Conservation (phyloP, 2,797 vertebrate genomes). For the Alcedo quadribrachys region DNA sequence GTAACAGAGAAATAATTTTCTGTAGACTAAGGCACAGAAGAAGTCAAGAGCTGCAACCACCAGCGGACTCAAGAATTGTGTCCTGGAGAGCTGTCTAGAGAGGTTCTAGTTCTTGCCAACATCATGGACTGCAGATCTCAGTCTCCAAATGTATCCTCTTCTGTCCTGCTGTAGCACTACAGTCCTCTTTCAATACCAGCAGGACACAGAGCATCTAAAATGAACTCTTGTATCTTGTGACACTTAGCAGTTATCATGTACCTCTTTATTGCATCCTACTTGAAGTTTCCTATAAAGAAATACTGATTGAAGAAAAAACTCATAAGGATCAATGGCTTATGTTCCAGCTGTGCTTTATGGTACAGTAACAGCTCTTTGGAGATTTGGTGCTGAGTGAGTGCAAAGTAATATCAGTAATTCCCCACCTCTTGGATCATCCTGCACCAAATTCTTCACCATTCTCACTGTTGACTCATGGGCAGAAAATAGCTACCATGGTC, state of each 20-base stretch:
- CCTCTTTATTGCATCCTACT: conserved; percentile 54
- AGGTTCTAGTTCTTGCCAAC: background rate
- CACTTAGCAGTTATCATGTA: conserved; percentile 32
- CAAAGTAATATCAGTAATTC: conserved; percentile 43
- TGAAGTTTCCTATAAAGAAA: conserved; percentile 59
- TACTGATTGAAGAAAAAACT: conserved; percentile 55
- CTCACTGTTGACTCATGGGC: background rate
- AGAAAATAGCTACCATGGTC: background rate
- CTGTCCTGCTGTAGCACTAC: background rate
- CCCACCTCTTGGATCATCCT: background rate
- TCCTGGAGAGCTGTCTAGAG: background rate
- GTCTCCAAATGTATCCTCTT: background rate
- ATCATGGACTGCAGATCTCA: background rate
- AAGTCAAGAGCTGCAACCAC: background rate
- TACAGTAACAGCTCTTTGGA: conserved; percentile 51
- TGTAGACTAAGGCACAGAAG: background rate
- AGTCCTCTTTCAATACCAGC: conserved; percentile 7
- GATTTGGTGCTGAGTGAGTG: conserved; percentile 36
- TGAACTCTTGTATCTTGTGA: conserved; percentile 14
- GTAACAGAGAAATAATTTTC: conserved; percentile 11
- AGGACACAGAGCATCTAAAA: conserved; percentile 16
- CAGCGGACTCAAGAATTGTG: background rate
- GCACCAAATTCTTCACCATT: background rate
- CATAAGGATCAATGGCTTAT: conserved; percentile 57
- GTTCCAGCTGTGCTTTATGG: conserved; percentile 47